A percentile compares a stretch with the other conserved stretches of the same genome.
Conservation (phyloP, 2,113 vertebrate genomes). For the Garra rufa region DNA sequence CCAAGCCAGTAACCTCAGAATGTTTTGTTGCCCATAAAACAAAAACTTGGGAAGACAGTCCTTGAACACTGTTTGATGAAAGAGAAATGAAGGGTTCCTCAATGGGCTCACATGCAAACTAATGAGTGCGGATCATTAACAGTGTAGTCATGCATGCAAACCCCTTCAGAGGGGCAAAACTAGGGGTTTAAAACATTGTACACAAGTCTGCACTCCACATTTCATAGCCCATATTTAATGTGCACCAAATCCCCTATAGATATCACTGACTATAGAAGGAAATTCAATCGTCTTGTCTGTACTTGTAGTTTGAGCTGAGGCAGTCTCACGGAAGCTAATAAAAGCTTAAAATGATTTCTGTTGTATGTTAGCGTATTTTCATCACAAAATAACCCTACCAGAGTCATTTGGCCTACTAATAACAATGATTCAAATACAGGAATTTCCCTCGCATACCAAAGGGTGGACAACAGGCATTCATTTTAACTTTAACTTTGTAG, state of each 20-base stretch:
- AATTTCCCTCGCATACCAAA: slow-evolving; percentile 22
- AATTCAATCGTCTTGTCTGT: slow-evolving; percentile 9
- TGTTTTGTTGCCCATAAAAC: not conserved
- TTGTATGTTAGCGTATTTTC: not conserved
- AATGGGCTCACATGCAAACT: slow-evolving; percentile 17
- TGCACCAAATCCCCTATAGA: not conserved
- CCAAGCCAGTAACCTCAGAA: not conserved
- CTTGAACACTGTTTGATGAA: slow-evolving; percentile 23
- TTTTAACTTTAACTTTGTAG: not conserved
- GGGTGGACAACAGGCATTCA: not conserved
- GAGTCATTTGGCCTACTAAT: not conserved
- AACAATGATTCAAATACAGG: not conserved
- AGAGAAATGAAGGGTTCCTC: slow-evolving; percentile 9
- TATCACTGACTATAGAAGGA: not conserved
- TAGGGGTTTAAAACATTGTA: not conserved
- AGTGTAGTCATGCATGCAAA: slow-evolving; percentile 2
- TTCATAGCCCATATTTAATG: not conserved
- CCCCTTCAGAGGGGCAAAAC: not conserved
- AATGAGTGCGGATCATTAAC: slow-evolving; percentile 19
- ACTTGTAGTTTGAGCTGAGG: not conserved
- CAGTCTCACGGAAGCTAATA: not conserved
- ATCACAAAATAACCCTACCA: not conserved
- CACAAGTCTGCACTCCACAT: not conserved
- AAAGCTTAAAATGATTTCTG: not conserved
- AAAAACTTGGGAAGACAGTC: not conserved